Base-by-base conservation (phyloP, 30 jellyfish, hydroid and myxozoan species). In the Aurelia sp. region DNA sequence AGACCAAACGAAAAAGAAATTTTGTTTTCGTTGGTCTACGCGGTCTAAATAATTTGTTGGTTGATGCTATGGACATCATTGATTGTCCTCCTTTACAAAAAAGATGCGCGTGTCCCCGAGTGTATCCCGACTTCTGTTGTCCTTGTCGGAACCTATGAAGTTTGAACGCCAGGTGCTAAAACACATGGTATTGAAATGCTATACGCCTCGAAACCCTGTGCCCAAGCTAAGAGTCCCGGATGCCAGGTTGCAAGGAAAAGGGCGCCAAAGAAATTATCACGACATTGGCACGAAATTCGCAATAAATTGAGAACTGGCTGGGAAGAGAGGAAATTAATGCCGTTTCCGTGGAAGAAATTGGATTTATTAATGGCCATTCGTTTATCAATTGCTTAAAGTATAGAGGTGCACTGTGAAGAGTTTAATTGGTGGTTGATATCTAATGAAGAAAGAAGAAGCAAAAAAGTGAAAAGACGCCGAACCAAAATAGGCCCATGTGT, bases 231-330 rank as follows among this genome's bases (percentile, higher is more conserved):
- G 22, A 12, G 35, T 62, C 93, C 93, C 93, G 93, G 77, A 84
- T 84, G 86, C 60, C 35, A 55, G 66, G 78, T 44, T 44, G 55
- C 15, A 44, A 5, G 9, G 55, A 44, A 84, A 84, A 84, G 78
- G 93, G 93, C 93, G 93, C 93, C 93, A 84, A 84, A 84, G 62
- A 64, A 59, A 24, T 24, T 69, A 22, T 81, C 89, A 79, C 89
- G 89, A 74, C 89, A 81, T 81, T 52, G 67, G 21, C 63, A 70
- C 22, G 61, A 70, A 20, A 70, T 40, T 31, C 55, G 55, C 15
- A 44, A 16, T 16, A 70, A 18, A 70, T 41, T 12, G 80, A 13
- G 35, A 51, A 70, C 38, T 8, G 12, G 13, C 7, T 52, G 19
- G 70, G 27, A n/a, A 33, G 71, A 66, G 12, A 33, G 33, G 4